Base-by-base conservation (phyloP, 2,113 vertebrate species). In the Gnathonemus echidnorhynchus region DNA sequence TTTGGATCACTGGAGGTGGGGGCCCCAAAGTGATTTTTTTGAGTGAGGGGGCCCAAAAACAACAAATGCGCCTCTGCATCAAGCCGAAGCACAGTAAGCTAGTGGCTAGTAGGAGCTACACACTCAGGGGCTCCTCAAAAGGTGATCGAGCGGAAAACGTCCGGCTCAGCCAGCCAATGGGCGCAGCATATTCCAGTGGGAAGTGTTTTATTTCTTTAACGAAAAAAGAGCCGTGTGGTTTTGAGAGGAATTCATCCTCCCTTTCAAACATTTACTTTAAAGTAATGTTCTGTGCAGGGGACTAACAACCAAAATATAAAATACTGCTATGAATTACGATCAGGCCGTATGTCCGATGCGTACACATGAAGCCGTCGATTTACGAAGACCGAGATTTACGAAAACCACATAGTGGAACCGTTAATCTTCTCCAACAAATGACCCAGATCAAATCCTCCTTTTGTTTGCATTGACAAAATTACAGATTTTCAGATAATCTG, bases 391-490 rank as follows among this genome's bases (percentile, higher is more conserved):
- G n/a, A 70, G 35, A 42, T 19, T 42, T 42, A 42, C 10, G 5
- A 42, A 80, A 80, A 19, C 15, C 74, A 80, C 74, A 70, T 3
- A 74, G 45, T 52, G 83, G 31, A 24, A 66, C 56, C 87, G n/a
- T 48, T 45, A 42, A 56, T 88, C 39, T 66, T 88, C 39, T 66
- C 39, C 39, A 66, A 31, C 21, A 45, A n/a, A 62, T 46, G 87
- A 88, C 87, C 9, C 35, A 15, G 87, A 80, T 80, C 74, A 80
- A 80, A 80, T 80, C 10, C 21, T 45, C 21, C 58, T 48, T 45
- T 88, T 88, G 56, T 66, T 88, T 66, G 9, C 53, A 53, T 56
- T 7, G 31, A 83, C 48, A 89, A 83, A 49, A 89, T 83, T 83
- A 49, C 70, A 80, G 56, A 66, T 70, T 77, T 46, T 24, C 66